Evolutionary conservation across 2,113 vertebrate species (phyloP).

Genomic region (Sarotherodon lohbergeri): DNA sequence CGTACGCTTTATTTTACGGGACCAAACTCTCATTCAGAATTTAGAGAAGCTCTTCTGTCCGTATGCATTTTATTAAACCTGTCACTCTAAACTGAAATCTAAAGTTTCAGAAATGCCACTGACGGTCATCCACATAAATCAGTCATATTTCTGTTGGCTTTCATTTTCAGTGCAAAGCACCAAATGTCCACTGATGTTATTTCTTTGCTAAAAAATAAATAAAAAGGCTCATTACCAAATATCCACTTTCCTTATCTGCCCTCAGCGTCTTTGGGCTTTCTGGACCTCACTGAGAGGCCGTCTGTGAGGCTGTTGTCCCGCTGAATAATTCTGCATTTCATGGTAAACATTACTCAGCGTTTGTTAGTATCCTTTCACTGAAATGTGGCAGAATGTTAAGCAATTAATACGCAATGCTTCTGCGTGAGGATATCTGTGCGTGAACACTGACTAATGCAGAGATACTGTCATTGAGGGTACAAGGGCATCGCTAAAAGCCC

Average conservation of each 20-base stretch:
- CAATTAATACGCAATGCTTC: not conserved
- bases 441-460: slow-evolving; percentile 24
- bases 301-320: not conserved
- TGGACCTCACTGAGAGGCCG: not conserved
- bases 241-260: not conserved
- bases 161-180: not conserved
- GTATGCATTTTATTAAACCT: not conserved
- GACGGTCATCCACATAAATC: not conserved
- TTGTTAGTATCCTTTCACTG: not conserved
- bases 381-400: not conserved
- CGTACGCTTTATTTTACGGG: not conserved
- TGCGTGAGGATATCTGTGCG: not conserved
- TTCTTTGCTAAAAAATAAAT: not conserved
- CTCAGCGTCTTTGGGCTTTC: not conserved
- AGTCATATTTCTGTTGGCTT: accelerated
- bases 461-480: slow-evolving; percentile 51
- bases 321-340: accelerated
- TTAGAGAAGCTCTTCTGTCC: not conserved
- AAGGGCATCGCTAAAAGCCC: slow-evolving; percentile 64
- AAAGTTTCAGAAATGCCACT: not conserved
- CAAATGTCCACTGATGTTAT: not conserved
- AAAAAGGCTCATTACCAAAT: not conserved
- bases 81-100: not conserved
- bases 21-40: not conserved
- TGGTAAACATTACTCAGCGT: not conserved